phyloP scores from a whole-genome alignment of 1,140 invertebrate species.

The Orius insidiosus region DNA sequence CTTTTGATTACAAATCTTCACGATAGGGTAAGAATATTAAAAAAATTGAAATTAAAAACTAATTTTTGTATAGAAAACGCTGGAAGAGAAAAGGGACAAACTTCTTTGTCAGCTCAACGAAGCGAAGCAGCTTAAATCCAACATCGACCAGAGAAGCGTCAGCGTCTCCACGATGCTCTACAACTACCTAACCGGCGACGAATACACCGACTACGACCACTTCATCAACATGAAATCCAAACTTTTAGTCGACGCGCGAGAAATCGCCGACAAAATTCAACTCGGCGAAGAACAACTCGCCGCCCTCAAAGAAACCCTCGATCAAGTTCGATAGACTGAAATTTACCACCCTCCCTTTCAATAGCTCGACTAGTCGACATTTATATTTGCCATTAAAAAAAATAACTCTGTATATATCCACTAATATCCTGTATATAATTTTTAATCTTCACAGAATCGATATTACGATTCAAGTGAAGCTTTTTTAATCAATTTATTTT shows the following conservation, averaged over 20 bases:
- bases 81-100: conserved; percentile 62
- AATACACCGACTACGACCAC: conserved; percentile 69
- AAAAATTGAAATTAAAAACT: neutral
- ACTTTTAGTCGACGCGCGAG: conserved; percentile 64
- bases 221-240: conserved; percentile 88
- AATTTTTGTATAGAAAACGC: conserved; percentile 32
- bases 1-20: conserved; percentile 43
- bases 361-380: conserved; percentile 11
- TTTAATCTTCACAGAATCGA: conserved; percentile 11
- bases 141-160: conserved; percentile 64
- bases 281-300: conserved; percentile 67
- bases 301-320: conserved; percentile 43
- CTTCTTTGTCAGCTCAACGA: conserved; percentile 64
- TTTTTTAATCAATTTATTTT: neutral
- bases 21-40: conserved; percentile 43
- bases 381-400: conserved; percentile 1
- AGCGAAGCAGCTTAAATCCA: conserved; percentile 63
- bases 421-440: neutral
- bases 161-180: conserved; percentile 54
- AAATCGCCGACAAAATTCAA: conserved; percentile 75
- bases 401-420: neutral
- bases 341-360: neutral
- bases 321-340: conserved; percentile 14
- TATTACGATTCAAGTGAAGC: conserved; percentile 8
- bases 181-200: conserved; percentile 54